Percentiles rank a stretch among this genome's conserved stretches.
Evolutionary conservation across 2,797 vertebrate genomes (phyloP).

Genomic region (Sciurus vulgaris): DNA sequence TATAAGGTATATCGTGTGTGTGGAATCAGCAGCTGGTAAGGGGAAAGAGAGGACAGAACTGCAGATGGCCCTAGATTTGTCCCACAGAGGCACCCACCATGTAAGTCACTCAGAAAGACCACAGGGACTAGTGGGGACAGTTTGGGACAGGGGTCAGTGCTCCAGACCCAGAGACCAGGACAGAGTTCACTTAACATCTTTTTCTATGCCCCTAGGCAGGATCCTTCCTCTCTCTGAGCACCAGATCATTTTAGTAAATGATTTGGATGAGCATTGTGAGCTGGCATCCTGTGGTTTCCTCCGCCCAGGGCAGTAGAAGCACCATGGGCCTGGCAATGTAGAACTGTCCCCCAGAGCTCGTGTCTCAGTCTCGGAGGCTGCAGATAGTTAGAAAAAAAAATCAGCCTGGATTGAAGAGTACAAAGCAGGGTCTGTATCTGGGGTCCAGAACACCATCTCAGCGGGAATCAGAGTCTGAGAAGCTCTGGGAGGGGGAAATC

Average conservation of each 20-base stretch:
- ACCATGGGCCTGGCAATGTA: neutral
- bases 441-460: neutral
- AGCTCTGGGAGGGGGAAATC: too few relatives aligned
- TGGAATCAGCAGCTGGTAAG: conserved; percentile 88
- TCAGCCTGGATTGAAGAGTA: neutral
- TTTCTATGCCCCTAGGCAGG: neutral
- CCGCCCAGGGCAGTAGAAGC: neutral
- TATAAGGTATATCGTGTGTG: conserved; percentile 88
- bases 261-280: neutral
- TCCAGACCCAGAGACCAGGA: neutral
- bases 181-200: neutral
- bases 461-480: neutral
- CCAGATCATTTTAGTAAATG: neutral
- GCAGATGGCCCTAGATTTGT: conserved; percentile 56
- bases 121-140: too few relatives aligned
- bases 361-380: neutral
- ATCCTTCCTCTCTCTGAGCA: neutral
- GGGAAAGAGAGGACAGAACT: conserved; percentile 82
- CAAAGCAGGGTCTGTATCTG: neutral
- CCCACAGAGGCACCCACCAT: neutral
- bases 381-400: neutral
- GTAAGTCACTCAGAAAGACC: neutral
- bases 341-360: neutral
- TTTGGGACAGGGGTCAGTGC: neutral
- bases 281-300: neutral